These are phyloP conservation scores for Parazoanthus darwini DNA, from an alignment of 92 coral and sea anemone genomes.

Conservation along the genomic window DNA sequence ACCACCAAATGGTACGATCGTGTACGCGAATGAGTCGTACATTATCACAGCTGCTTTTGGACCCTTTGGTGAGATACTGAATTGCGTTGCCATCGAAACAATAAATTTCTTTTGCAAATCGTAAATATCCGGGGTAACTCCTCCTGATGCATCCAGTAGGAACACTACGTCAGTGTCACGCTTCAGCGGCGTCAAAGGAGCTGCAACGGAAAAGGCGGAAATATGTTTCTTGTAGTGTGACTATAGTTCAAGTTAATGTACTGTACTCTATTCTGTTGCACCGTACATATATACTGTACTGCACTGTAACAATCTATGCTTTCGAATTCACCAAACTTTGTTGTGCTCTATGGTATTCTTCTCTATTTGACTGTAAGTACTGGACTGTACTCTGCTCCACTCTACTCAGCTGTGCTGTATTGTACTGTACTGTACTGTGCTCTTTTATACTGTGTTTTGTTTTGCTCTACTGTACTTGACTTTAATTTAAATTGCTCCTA, in stretches of 20 bases:
- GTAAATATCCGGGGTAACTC: slow-evolving; percentile 46
- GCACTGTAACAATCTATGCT: not conserved
- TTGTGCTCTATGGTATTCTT: too few species aligned
- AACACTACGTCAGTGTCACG: slow-evolving; percentile 65
- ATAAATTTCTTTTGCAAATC: slow-evolving; percentile 20
- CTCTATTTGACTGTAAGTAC: too few species aligned
- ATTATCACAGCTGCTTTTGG: slow-evolving; percentile 52
- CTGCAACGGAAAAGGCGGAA: not conserved
- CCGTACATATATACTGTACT: not conserved
- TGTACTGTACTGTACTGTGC: too few species aligned
- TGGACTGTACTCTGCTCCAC: too few species aligned
- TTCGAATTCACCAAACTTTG: too few species aligned
- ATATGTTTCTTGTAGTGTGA: too few species aligned
- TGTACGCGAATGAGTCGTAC: slow-evolving; percentile 57
- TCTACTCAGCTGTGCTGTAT: too few species aligned
- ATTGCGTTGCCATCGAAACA: slow-evolving; percentile 14
- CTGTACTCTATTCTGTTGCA: not conserved
- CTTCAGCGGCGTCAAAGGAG: slow-evolving; percentile 29
- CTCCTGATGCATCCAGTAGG: slow-evolving; percentile 67
- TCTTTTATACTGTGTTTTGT: too few species aligned
- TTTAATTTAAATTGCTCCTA: too few species aligned
- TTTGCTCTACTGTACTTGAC: too few species aligned
- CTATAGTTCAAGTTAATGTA: not conserved
- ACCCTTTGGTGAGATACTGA: slow-evolving; percentile 18
- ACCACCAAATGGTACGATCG: slow-evolving; percentile 39